Evolutionary conservation across 2,888 invertebrate species (phyloP).

Genomic region (Cerceris ruficornis): DNA sequence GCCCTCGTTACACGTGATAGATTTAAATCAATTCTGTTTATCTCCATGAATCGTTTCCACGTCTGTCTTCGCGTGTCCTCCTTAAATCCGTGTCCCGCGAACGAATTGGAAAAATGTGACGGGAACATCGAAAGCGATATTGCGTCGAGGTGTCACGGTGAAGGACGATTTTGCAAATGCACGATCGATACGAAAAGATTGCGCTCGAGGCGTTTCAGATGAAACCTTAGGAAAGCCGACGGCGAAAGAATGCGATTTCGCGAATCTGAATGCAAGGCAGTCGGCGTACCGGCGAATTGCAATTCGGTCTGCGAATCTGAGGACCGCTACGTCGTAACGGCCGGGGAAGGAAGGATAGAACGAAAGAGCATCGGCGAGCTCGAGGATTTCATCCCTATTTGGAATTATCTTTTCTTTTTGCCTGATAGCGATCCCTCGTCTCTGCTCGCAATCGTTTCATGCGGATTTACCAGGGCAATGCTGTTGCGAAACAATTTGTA

Average conservation of each 20-base stretch:
- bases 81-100: neutral
- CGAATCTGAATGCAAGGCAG: conserved; percentile 43
- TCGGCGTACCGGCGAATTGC: conserved; percentile 31
- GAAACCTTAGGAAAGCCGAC: conserved; percentile 21
- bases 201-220: neutral
- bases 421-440: conserved; percentile 39
- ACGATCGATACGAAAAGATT: neutral
- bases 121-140: too few relatives aligned
- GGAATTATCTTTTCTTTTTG: conserved; percentile 49
- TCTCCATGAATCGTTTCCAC: neutral
- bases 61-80: neutral
- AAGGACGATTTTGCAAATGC: neutral
- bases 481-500: conserved; percentile 33
- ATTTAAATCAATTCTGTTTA: conserved; percentile 30
- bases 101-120: neutral
- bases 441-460: conserved; percentile 39
- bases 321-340: conserved; percentile 25
- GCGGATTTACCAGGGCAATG: conserved; percentile 20
- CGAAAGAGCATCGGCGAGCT: conserved; percentile 20
- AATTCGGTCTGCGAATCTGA: conserved; percentile 19
- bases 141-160: too few relatives aligned
- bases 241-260: conserved; percentile 1
- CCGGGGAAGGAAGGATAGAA: conserved; percentile 37
- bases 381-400: conserved; percentile 46
- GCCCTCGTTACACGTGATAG: conserved; percentile 23